phyloP scores from a whole-genome alignment of 1,140 invertebrate species.

The Nylanderia fulva region DNA sequence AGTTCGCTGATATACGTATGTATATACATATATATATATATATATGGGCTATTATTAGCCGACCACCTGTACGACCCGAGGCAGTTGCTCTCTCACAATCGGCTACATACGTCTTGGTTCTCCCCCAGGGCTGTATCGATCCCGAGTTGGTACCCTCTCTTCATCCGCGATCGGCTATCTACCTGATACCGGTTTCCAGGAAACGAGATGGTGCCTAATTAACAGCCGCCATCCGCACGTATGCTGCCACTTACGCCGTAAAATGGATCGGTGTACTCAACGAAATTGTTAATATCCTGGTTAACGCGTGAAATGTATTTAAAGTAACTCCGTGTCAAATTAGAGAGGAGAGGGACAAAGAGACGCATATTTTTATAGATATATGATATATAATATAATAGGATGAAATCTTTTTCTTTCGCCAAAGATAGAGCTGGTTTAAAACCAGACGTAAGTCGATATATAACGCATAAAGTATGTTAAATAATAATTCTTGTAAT shows the following conservation, averaged over 20 bases:
- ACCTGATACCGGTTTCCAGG: constrained; percentile 34
- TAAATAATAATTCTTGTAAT: too few species aligned
- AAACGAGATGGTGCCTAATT: constrained; percentile 41
- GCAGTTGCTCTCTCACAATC: constrained; percentile 72
- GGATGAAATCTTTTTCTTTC: neutral
- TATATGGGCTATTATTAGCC: constrained; percentile 76
- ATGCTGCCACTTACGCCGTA: constrained; percentile 4
- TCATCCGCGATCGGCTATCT: constrained; percentile 9
- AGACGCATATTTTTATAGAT: too few species aligned
- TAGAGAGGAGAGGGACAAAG: neutral
- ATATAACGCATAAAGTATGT: too few species aligned
- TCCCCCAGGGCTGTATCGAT: constrained; percentile 63
- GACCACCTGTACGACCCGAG: constrained; percentile 77
- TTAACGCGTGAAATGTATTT: neutral
- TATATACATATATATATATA: neutral
- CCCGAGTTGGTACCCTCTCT: constrained; percentile 37
- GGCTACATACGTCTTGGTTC: constrained; percentile 47
- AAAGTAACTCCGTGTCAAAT: neutral
- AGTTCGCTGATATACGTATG: constrained; percentile 30
- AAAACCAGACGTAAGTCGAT: too few species aligned
- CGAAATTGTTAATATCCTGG: constrained; percentile 20
- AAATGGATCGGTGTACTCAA: neutral
- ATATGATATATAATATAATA: neutral
- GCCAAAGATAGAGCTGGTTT: too few species aligned
- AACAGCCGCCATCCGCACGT: constrained; percentile 25